phyloP scores from a whole-genome alignment of 2,113 vertebrate species.

The Eclectus roratus region DNA sequence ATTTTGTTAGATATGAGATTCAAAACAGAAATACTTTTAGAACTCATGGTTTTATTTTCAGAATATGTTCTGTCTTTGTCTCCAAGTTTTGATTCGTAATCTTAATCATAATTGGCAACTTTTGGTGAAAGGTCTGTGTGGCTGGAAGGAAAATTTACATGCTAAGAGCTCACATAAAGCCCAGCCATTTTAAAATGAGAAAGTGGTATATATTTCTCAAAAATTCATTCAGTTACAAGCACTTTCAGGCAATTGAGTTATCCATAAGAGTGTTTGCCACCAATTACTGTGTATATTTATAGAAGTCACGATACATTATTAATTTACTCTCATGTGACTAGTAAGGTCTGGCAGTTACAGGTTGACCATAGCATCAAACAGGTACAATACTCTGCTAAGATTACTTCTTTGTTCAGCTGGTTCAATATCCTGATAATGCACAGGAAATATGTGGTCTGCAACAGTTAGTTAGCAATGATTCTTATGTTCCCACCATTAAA shows the following conservation, averaged over 20 bases:
- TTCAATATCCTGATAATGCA: background rate
- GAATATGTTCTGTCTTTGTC: background rate
- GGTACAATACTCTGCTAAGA: background rate
- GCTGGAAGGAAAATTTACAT: background rate
- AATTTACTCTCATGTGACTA: background rate
- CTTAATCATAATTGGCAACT: background rate
- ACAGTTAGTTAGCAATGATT: background rate
- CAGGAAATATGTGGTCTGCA: background rate
- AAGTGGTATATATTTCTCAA: background rate
- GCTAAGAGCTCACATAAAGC: background rate
- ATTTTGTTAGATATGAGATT: slow-evolving; percentile 42
- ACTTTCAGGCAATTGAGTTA: background rate
- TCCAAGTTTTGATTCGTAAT: background rate
- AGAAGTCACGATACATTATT: background rate
- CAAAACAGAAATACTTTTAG: slow-evolving; percentile 45
- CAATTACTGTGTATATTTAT: background rate
- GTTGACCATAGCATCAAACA: background rate
- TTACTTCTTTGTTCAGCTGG: background rate
- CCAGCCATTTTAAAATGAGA: slow-evolving; percentile 2
- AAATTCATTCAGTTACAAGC: background rate
- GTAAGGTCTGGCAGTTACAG: background rate
- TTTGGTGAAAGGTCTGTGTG: background rate
- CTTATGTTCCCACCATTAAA: background rate
- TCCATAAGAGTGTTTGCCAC: background rate
- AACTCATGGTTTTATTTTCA: slow-evolving; percentile 31